Percentiles rank a stretch among this genome's conserved stretches.
These are phyloP conservation scores for Trogon melanurus DNA, from an alignment of 2,113 vertebrate species.

Conservation along the genomic window DNA sequence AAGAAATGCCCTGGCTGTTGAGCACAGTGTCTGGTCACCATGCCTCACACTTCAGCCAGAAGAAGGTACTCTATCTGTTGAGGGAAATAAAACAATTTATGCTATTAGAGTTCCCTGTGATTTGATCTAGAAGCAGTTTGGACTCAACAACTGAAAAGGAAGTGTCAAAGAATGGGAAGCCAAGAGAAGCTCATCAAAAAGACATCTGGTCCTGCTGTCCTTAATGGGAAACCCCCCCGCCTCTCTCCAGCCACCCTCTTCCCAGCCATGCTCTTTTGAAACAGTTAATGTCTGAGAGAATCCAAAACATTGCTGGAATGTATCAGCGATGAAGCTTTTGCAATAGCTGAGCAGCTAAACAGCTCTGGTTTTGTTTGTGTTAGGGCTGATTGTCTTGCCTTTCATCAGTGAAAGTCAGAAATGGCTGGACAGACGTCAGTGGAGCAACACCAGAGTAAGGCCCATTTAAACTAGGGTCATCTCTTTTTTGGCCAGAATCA, in stretches of 20 bases:
- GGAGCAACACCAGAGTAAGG: background rate
- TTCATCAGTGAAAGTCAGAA: slow-evolving; percentile 7
- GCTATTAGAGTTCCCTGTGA: slow-evolving; percentile 9
- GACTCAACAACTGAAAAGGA: slow-evolving; percentile 33
- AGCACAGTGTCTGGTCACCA: background rate
- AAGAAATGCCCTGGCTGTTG: background rate
- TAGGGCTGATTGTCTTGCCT: slow-evolving; percentile 35
- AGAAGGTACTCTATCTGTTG: background rate
- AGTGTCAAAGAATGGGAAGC: slow-evolving; percentile 37
- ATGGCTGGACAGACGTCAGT: background rate
- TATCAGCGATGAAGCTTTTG: slow-evolving; percentile 31
- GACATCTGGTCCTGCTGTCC: slow-evolving; percentile 53
- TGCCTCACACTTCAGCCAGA: background rate
- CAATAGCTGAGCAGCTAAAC: slow-evolving; percentile 40
- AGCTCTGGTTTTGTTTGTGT: slow-evolving; percentile 45
- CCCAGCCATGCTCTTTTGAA: slow-evolving; percentile 40
- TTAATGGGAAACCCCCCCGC: slow-evolving; percentile 33
- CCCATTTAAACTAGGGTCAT: background rate
- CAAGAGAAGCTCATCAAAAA: slow-evolving; percentile 57
- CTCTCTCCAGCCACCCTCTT: background rate
- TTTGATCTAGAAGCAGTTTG: slow-evolving; percentile 32
- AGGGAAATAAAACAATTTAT: background rate
- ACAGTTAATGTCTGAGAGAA: slow-evolving; percentile 59
- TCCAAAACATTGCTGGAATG: slow-evolving; percentile 63
- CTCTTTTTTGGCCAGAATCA: background rate